phyloP scores from a whole-genome alignment of 2,888 invertebrate genomes.

The Phengaris alcon region DNA sequence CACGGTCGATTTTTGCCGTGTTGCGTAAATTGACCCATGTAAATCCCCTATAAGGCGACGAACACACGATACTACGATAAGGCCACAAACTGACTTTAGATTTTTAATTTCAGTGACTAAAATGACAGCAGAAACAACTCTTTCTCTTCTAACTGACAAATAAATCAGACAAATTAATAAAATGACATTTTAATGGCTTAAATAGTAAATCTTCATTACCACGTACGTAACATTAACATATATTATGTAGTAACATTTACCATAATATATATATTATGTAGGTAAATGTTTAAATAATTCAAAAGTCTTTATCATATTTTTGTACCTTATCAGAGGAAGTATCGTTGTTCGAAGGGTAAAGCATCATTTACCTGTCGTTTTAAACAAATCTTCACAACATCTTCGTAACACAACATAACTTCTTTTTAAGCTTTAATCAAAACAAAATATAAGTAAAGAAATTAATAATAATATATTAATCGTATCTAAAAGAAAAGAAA shows the following conservation, averaged over 20 bases:
- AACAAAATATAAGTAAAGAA: not conserved
- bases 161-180: too few species aligned
- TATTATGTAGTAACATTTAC: too few species aligned
- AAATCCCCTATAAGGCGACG: not conserved
- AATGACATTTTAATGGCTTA: too few species aligned
- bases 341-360: slow-evolving; percentile 2
- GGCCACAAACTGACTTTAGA: not conserved
- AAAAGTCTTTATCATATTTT: not conserved
- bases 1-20: too few species aligned
- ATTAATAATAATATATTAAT: too few species aligned
- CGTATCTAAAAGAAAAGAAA: too few species aligned
- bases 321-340: not conserved
- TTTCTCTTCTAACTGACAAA: too few species aligned
- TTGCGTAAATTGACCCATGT: too few species aligned
- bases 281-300: too few species aligned
- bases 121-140: not conserved
- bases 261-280: too few species aligned
- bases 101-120: not conserved
- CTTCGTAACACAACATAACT: not conserved
- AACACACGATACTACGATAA: slow-evolving; percentile 12
- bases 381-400: not conserved
- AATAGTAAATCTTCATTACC: too few species aligned
- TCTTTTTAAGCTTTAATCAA: not conserved
- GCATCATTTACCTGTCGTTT: slow-evolving; percentile 15
- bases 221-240: too few species aligned